Evolutionary conservation across 2,888 invertebrate species (phyloP).

Genomic region (Adelognathus sp.): DNA sequence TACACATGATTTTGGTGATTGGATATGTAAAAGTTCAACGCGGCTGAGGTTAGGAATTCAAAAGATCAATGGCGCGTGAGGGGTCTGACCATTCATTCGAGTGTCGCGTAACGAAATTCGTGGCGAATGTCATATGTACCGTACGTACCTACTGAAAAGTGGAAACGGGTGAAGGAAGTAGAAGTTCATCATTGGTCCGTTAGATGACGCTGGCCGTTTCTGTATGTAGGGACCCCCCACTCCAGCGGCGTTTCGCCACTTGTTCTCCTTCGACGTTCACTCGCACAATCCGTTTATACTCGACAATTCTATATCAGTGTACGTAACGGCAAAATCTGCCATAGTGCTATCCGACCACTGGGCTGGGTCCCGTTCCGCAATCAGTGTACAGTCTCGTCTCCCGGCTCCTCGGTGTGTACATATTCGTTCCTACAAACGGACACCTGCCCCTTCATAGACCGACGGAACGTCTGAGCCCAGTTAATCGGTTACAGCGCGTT

Average conservation of each 20-base stretch:
- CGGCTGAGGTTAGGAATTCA: too few species aligned
- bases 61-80: too few species aligned
- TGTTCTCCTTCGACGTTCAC: background rate
- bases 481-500: conserved; percentile 24
- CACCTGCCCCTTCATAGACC: background rate
- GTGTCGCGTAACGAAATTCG: too few species aligned
- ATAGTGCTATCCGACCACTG: background rate
- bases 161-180: background rate
- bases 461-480: background rate
- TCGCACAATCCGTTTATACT: conserved; percentile 22
- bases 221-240: background rate
- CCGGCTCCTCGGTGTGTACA: background rate
- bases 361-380: conserved; percentile 15
- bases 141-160: background rate
- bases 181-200: background rate
- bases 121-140: background rate
- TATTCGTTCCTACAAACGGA: background rate
- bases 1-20: too few species aligned
- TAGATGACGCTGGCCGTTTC: background rate
- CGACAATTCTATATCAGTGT: conserved; percentile 19
- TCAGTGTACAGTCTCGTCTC: background rate
- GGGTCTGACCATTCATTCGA: too few species aligned
- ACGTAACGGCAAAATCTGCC: conserved; percentile 4
- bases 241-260: background rate
- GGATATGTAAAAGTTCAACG: too few species aligned